Percentiles rank a stretch among this genome's conserved stretches.
These are phyloP conservation scores for Percina caprodes DNA, from an alignment of 2,113 vertebrate species.

Conservation along the genomic window DNA sequence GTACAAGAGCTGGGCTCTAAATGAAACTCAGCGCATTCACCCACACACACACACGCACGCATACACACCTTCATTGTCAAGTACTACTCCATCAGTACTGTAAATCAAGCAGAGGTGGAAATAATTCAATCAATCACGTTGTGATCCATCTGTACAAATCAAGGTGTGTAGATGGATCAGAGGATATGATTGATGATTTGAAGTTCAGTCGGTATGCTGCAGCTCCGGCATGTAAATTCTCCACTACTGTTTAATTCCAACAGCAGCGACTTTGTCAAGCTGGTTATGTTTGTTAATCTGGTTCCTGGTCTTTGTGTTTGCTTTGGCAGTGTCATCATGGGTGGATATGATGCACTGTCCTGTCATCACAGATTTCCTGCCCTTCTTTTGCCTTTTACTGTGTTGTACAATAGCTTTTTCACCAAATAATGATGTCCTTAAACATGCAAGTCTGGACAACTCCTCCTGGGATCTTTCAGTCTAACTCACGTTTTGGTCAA, in stretches of 20 bases:
- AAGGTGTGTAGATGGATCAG: slow-evolving; percentile 14
- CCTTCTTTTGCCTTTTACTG: neutral
- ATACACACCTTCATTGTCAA: slow-evolving; percentile 26
- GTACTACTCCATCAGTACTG: slow-evolving; percentile 27
- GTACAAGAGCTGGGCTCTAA: slow-evolving; percentile 6
- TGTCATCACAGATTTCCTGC: neutral
- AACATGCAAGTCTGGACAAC: neutral
- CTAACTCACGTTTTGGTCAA: slow-evolving; percentile 10
- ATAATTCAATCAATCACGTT: slow-evolving; percentile 9
- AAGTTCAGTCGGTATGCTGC: neutral
- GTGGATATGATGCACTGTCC: neutral
- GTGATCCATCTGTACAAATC: neutral
- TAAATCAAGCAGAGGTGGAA: slow-evolving; percentile 30
- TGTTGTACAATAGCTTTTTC: neutral
- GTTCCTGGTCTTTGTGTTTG: slow-evolving; percentile 15
- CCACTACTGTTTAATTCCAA: neutral
- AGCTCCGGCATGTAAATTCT: neutral
- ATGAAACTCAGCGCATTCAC: slow-evolving; percentile 3
- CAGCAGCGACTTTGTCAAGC: neutral
- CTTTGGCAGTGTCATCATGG: slow-evolving; percentile 1
- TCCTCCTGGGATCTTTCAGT: neutral
- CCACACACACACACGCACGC: neutral
- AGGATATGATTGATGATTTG: neutral
- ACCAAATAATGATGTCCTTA: no score
- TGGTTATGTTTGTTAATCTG: slow-evolving; percentile 23